Base-by-base conservation (phyloP, 2,888 invertebrate species). In the Troides aeacus region DNA sequence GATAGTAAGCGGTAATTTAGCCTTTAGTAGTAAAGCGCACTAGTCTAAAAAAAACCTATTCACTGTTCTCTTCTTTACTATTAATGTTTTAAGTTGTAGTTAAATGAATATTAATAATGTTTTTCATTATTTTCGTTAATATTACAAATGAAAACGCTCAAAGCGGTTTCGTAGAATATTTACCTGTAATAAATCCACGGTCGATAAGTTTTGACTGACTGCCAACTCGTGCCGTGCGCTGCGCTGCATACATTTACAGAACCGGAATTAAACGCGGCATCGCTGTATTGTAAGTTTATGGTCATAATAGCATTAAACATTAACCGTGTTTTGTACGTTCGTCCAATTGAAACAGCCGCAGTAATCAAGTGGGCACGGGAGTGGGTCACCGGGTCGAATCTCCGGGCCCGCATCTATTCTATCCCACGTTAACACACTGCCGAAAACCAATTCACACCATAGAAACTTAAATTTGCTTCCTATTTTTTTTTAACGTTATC, bases 381-480 rank as follows among this genome's bases (percentile, higher is more conserved):
- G 83, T 91, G 84, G 91, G 92, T 90, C 89, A 90, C 74, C 82
- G 83, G 90, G 90, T 81, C 89, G 86, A 73, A 64, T 72, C 74
- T 68, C 71, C 72, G 70, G 72, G 75, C 76, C 74, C 75, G 75
- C 74, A 73, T 74, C 71, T 67, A 67, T 65, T 69, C 53, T 24
- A 66, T 69, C 69, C 69, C 68, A 66, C 64, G 56, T 60, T 36
- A 67, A 36, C 70, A 24, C 50, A 50, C n/a, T 53, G 30, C 23
- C 36, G 23, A 59, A 66, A 66, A 39, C 57, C 50, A 65, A 17
- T 66, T 60, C 63, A 64, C 59, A 62, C 39, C 57, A 57, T 57
- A 21, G 21, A 21, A 18, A 21, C n/a, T 21, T 2, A n/a, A 57
- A 21, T 57, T 57, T 5, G 21, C 10, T 10, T 21, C 8, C 5